These are phyloP conservation scores for Gymnocheta viridis DNA, from an alignment of 2,888 invertebrate species.

Conservation along the genomic window DNA sequence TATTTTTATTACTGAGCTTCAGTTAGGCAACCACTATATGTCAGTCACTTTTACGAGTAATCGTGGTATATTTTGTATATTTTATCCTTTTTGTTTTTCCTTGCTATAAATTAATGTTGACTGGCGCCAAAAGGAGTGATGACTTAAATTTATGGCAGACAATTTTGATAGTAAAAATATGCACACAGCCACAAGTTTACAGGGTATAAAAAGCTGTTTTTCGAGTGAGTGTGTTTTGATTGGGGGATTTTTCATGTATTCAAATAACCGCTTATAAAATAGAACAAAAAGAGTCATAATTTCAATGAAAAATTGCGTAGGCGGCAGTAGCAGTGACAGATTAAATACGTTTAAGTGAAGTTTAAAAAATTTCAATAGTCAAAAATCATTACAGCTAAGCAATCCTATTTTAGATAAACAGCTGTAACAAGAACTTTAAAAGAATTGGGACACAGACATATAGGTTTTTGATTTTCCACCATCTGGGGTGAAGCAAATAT, in stretches of 20 bases:
- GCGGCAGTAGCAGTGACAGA: background rate
- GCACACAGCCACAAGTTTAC: background rate
- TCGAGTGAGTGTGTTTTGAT: background rate
- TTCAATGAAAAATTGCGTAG: constrained; percentile 7
- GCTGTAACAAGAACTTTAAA: no score
- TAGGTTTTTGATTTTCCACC: no score
- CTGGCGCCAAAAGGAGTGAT: constrained; percentile 58
- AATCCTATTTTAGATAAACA: no score
- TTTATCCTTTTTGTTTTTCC: constrained; percentile 36
- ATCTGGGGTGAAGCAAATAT: no score
- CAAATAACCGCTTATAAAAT: background rate
- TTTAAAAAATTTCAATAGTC: background rate
- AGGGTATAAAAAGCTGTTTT: background rate
- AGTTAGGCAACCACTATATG: constrained; percentile 23
- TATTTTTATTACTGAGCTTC: background rate
- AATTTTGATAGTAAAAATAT: constrained; percentile 48
- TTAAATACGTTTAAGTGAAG: no score
- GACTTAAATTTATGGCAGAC: constrained; percentile 60
- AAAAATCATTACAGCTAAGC: no score
- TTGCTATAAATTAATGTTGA: constrained; percentile 58
- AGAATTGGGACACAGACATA: no score
- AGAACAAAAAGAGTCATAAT: constrained; percentile 24
- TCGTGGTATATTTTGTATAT: background rate
- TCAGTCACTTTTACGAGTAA: background rate
- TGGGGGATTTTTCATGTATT: background rate